These are phyloP conservation scores for Aporrectodea caliginosa DNA, from an alignment of 1,140 invertebrate species.

Conservation along the genomic window DNA sequence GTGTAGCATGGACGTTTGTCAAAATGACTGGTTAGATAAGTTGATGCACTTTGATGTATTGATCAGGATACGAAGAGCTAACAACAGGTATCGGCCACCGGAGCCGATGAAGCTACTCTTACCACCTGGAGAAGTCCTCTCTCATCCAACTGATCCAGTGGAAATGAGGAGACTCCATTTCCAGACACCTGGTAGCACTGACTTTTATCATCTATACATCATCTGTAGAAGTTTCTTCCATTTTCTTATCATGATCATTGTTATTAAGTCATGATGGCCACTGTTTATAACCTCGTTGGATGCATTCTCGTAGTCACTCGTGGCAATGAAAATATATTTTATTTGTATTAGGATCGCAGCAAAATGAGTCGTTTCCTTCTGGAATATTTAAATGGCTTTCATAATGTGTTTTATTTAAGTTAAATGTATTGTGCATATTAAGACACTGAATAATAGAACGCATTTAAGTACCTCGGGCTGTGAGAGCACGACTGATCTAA, in stretches of 20 bases:
- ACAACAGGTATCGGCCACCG: constrained; percentile 43
- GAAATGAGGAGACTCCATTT: constrained; percentile 92
- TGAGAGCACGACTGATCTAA: too few species aligned
- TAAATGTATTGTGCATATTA: too few species aligned
- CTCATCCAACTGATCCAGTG: constrained; percentile 80
- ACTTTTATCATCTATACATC: too few species aligned
- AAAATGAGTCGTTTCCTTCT: too few species aligned
- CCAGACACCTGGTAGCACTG: constrained; percentile 74
- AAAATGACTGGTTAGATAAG: too few species aligned
- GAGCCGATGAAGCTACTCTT: constrained; percentile 46
- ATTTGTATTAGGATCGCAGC: neutral
- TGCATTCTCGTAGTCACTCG: neutral
- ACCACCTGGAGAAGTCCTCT: constrained; percentile 44
- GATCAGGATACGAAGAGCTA: constrained; percentile 43
- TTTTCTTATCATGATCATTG: neutral
- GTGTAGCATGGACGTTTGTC: too few species aligned
- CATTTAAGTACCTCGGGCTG: too few species aligned
- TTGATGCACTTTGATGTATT: too few species aligned
- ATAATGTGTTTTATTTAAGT: too few species aligned
- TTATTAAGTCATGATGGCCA: neutral
- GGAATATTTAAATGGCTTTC: too few species aligned
- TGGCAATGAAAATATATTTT: neutral
- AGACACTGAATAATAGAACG: too few species aligned
- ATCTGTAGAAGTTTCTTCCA: neutral
- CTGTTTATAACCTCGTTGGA: neutral